These are phyloP conservation scores for Enteromius trimaculatus DNA, from an alignment of 2,797 vertebrate species.

Conservation along the genomic window DNA sequence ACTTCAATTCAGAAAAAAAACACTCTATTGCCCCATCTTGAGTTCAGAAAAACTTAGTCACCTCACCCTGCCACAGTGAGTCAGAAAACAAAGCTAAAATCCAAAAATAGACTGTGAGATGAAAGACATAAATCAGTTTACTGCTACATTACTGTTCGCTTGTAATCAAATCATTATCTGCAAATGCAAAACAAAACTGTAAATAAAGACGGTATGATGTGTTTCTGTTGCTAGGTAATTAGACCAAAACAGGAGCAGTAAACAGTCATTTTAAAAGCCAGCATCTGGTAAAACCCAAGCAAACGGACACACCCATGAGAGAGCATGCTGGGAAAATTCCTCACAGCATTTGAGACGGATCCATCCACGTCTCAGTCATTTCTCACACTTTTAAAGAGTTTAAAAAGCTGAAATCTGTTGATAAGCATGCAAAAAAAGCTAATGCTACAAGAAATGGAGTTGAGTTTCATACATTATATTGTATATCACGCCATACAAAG, in stretches of 20 bases:
- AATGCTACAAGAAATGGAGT: neutral
- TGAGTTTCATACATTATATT: neutral
- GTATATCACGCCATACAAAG: neutral
- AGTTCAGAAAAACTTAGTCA: neutral
- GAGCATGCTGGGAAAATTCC: constrained; percentile 35
- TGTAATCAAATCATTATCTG: neutral
- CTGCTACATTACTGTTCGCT: neutral
- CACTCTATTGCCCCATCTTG: neutral
- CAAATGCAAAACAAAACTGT: neutral
- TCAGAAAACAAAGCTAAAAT: neutral
- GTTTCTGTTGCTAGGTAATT: constrained; percentile 5
- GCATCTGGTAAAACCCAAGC: constrained; percentile 3
- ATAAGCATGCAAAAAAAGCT: neutral
- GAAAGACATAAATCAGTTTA: neutral
- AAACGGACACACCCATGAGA: constrained; percentile 52
- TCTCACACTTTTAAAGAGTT: neutral
- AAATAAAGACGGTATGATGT: neutral
- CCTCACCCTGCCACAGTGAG: neutral
- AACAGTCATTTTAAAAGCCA: constrained; percentile 22
- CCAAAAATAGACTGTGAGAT: neutral
- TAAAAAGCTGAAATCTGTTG: neutral
- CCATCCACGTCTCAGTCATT: neutral
- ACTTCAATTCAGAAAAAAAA: constrained; percentile 55
- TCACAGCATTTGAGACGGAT: constrained; percentile 5
- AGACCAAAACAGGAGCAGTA: neutral